Conservation (phyloP, 2,113 vertebrate species). For the Tyrannus savana region DNA sequence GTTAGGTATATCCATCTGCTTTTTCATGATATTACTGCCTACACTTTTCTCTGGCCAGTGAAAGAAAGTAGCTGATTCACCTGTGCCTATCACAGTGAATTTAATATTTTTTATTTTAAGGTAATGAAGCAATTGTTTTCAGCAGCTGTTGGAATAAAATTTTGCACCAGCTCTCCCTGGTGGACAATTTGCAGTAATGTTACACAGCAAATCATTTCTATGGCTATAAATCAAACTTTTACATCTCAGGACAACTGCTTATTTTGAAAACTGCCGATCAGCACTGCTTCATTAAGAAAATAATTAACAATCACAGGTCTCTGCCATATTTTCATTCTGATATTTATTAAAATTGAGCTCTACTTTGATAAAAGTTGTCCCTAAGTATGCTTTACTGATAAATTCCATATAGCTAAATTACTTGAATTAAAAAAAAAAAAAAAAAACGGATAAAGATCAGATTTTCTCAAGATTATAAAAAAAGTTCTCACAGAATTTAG, state of each 20-base stretch:
- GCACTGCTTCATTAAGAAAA: neutral
- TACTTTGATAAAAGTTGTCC: neutral
- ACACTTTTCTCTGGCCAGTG: neutral
- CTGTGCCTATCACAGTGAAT: neutral
- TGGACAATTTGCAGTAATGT: constrained; percentile 33
- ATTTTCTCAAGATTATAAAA: neutral
- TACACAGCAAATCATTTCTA: neutral
- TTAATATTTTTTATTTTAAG: neutral
- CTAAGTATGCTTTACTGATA: neutral
- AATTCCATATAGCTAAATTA: neutral
- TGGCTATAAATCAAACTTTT: neutral
- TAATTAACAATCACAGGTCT: neutral
- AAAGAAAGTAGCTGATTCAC: neutral
- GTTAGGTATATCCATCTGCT: neutral
- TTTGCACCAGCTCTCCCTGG: constrained; percentile 72
- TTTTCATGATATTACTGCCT: neutral
- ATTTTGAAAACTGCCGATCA: neutral
- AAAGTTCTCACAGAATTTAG: neutral
- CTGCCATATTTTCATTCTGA: neutral
- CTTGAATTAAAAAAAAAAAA: neutral
- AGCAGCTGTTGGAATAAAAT: neutral
- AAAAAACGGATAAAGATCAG: neutral
- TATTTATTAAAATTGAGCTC: neutral
- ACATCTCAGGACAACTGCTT: neutral
- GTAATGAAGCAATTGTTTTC: neutral